Conservation (phyloP, 2,888 invertebrate species). For the Mythimna lalbum region DNA sequence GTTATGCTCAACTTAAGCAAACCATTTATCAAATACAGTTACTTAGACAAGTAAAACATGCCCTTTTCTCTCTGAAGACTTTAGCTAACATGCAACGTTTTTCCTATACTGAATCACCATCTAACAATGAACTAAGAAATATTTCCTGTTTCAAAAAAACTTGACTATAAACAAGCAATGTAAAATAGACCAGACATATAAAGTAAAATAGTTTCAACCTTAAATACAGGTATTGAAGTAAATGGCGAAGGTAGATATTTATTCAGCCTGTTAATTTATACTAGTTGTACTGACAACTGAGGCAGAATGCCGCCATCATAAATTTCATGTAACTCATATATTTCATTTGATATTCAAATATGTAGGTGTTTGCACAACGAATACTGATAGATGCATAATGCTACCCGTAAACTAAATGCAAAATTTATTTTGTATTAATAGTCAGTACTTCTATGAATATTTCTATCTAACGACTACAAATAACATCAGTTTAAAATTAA, state of each 20-base stretch:
- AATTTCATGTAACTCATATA: constrained; percentile 60
- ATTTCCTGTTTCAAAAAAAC: constrained; percentile 50
- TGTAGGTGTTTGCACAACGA: constrained; percentile 57
- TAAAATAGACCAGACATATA: constrained; percentile 24
- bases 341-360: constrained; percentile 66
- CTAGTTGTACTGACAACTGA: constrained; percentile 61
- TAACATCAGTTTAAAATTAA: constrained; percentile 14
- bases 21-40: constrained; percentile 46
- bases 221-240: constrained; percentile 49
- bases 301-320: constrained; percentile 61
- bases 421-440: constrained; percentile 25
- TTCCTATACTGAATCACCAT: constrained; percentile 36
- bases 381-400: constrained; percentile 60
- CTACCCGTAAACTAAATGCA: constrained; percentile 27
- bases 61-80: constrained; percentile 23
- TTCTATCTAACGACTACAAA: constrained; percentile 23
- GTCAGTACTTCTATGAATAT: constrained; percentile 23
- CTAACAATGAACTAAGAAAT: constrained; percentile 21
- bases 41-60: constrained; percentile 26
- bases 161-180: constrained; percentile 11
- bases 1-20: constrained; percentile 4
- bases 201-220: constrained; percentile 2
- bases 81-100: constrained; percentile 52
- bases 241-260: constrained; percentile 49
- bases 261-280: constrained; percentile 59